Evolutionary conservation across 92 coral and sea anemone species (phyloP), one percentile per base, ranked within the genome.

Genomic region (Epizoanthus illoricatus): DNA sequence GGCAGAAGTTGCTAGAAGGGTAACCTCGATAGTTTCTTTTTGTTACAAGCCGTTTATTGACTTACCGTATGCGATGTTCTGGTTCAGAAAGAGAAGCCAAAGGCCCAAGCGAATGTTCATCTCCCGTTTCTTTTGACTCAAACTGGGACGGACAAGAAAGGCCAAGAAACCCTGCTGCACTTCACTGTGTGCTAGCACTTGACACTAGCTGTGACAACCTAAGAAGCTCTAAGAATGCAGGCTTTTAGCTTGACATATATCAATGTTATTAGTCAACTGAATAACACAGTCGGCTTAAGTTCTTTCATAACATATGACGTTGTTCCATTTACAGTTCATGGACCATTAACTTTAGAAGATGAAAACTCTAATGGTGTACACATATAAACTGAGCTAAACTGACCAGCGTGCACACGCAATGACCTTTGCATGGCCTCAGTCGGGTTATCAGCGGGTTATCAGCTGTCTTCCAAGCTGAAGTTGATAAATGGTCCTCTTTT

Each of bases 221-320:
- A 17, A n/a, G n/a, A n/a, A n/a, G n/a, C n/a, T n/a, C n/a, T n/a
- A n/a, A 65, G 39, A 65, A 65, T 65, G 43, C 70, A 13, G 10
- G 42, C 39, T 65, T 65, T 16, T 52, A 1, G 56, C 56, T 52
- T 52, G 56, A 52, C 56, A 52, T 52, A 65, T 39, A 65, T 28
- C 70, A 65, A 3, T 28, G 70, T 65, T 6, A 65, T 65, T 65
- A 21, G 70, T 17, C 70, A 39, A 24, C 70, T 28, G 18, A 12
- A 65, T 7, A 65, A 8, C 21, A 42, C 40, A 13, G 40, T 33
- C 11, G 40, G 33, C 39, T 65, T 10, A 12, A 24, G 33, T 65
- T 65, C 70, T 65, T 15, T 65, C 70, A 65, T 18, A 65, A 65
- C 70, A 28, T 23, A 12, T 65, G 70, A 65, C 70, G n/a, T 65